A percentile compares a stretch with the other conserved stretches of the same genome.
These are phyloP conservation scores for Copidosoma aretas DNA, from an alignment of 2,888 invertebrate genomes.

Conservation along the genomic window DNA sequence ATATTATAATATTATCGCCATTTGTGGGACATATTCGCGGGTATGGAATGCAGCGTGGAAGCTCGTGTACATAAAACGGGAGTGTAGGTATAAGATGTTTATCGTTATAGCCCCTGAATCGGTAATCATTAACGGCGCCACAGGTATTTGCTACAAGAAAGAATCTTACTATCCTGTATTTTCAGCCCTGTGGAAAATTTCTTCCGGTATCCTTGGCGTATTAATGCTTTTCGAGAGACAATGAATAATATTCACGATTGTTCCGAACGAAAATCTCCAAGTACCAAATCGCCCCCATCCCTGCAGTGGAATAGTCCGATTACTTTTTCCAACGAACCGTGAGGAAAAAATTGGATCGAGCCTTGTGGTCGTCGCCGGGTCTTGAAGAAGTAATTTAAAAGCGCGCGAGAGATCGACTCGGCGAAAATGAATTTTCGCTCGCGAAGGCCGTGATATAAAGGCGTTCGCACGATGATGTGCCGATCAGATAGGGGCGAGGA, in stretches of 20 bases:
- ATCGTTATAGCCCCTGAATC: too few relatives aligned
- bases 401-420: not conserved
- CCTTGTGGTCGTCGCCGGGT: constrained; percentile 12
- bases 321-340: not conserved
- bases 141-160: not conserved
- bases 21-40: too few relatives aligned
- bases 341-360: constrained; percentile 9
- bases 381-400: not conserved
- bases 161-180: not conserved
- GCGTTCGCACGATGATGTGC: not conserved
- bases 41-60: too few relatives aligned
- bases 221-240: not conserved
- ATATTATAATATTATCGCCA: too few relatives aligned
- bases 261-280: too few relatives aligned
- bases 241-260: too few relatives aligned
- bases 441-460: constrained; percentile 10
- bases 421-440: constrained; percentile 7
- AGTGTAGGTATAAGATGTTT: too few relatives aligned
- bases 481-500: constrained; percentile 10
- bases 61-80: too few relatives aligned
- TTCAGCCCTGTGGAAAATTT: not conserved
- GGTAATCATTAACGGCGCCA: not conserved
- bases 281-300: too few relatives aligned
- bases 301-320: too few relatives aligned
- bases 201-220: not conserved